Evolutionary conservation across 2,888 invertebrate genomes (phyloP).

Genomic region (Podabrus alpinus): DNA sequence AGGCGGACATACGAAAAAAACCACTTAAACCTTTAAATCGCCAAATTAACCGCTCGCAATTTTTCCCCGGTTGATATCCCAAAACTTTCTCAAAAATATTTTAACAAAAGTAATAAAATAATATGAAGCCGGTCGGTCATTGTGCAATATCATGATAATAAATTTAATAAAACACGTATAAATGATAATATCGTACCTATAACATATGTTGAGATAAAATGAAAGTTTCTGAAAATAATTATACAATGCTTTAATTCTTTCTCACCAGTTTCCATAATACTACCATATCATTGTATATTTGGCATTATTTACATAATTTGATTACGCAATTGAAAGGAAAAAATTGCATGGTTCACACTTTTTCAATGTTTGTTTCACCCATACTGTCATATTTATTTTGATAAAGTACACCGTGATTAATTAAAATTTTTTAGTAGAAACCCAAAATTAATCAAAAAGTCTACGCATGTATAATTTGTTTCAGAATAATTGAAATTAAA

Average conservation of each 20-base stretch:
- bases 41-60: neutral
- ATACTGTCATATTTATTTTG: neutral
- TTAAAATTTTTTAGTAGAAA: neutral
- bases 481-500: too few species aligned
- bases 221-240: neutral
- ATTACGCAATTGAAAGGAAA: neutral
- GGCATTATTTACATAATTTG: neutral
- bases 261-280: neutral
- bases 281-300: neutral
- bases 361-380: neutral
- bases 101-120: neutral
- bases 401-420: neutral
- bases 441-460: neutral
- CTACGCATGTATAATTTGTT: neutral
- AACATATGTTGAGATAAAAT: neutral
- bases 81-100: neutral
- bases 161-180: neutral
- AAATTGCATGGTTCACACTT: neutral
- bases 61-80: neutral
- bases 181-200: neutral
- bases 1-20: neutral
- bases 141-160: neutral
- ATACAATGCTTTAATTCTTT: neutral
- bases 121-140: neutral
- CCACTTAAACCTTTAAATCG: neutral